Conservation (phyloP, 2,888 invertebrate genomes). For the Octodonta nipae region DNA sequence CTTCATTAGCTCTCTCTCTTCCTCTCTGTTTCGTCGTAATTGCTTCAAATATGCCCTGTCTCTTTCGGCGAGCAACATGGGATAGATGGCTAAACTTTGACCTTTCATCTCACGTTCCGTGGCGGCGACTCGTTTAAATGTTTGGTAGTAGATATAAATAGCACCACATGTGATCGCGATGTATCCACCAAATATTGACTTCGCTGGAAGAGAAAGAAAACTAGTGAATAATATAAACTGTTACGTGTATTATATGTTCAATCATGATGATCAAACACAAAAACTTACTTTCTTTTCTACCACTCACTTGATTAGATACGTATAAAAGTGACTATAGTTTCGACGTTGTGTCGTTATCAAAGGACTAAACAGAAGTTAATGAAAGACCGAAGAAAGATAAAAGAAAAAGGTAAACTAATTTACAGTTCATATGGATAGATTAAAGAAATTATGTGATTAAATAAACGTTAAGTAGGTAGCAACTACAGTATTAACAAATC, state of each 20-base stretch:
- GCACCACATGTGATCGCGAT: conserved; percentile 43
- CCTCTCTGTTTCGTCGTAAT: conserved; percentile 63
- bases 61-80: conserved; percentile 68
- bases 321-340: too few species aligned
- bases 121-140: conserved; percentile 39
- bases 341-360: too few species aligned
- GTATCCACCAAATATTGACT: conserved; percentile 48
- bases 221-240: conserved; percentile 12
- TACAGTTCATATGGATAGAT: too few species aligned
- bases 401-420: too few species aligned
- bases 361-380: too few species aligned
- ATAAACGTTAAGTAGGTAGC: too few species aligned
- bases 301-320: too few species aligned
- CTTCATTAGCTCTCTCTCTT: conserved; percentile 76
- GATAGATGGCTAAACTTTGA: conserved; percentile 59
- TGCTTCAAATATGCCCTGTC: conserved; percentile 76
- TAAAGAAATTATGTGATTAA: too few species aligned
- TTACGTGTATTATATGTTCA: conserved; percentile 13
- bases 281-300: too few species aligned
- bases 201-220: conserved; percentile 39
- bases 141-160: conserved; percentile 45
- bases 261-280: too few species aligned
- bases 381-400: too few species aligned
- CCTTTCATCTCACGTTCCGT: conserved; percentile 64
- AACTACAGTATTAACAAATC: too few species aligned